Evolutionary conservation across 2,113 vertebrate genomes (phyloP).

Genomic region (Ciconia stormi): DNA sequence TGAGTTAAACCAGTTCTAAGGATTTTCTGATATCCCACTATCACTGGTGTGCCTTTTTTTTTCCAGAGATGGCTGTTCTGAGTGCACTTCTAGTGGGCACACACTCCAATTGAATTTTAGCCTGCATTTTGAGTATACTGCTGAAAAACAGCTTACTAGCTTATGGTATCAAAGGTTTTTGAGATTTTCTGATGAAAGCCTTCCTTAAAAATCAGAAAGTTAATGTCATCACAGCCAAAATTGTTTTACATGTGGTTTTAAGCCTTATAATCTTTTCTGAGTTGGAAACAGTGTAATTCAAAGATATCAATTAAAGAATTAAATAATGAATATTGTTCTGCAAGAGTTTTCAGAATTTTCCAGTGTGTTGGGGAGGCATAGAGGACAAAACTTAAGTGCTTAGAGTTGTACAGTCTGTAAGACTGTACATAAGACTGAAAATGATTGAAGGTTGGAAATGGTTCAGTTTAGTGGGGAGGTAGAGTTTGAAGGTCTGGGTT

Average conservation of each 20-base stretch:
- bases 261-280: neutral
- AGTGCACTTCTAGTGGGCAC: neutral
- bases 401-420: neutral
- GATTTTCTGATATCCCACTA: neutral
- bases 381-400: neutral
- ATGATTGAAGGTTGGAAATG: neutral
- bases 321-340: neutral
- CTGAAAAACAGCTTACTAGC: neutral
- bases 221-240: too few species aligned
- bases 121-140: neutral
- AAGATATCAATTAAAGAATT: neutral
- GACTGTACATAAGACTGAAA: neutral
- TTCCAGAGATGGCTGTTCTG: neutral
- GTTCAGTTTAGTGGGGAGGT: neutral
- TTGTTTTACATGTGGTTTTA: neutral
- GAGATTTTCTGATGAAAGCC: neutral
- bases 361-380: neutral
- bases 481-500: neutral
- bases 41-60: neutral
- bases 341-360: neutral
- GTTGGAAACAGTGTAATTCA: neutral
- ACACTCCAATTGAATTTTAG: neutral
- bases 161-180: neutral
- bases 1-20: neutral
- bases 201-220: too few species aligned